Base-by-base conservation (phyloP, 37 sponge, comb jelly and placozoan species). In the Lycopodina hypogea region DNA sequence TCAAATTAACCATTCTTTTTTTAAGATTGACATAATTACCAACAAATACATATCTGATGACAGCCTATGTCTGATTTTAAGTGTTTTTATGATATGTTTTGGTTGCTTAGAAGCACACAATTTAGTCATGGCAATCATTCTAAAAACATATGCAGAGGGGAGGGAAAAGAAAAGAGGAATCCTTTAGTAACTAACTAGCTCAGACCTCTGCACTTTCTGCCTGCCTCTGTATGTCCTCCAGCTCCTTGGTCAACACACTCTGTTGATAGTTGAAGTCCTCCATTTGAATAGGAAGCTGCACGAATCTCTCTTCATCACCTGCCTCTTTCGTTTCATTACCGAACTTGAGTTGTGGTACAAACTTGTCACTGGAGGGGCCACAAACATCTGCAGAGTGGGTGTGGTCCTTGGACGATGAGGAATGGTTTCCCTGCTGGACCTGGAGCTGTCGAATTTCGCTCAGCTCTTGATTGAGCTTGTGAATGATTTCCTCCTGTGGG, bases 221-320 rank as follows among this genome's bases (percentile, higher is more conserved):
- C 29, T 53, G 67, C 65, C 24, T 2, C 11, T n/a, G 40, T 1
- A 38, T 41, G 0, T 17, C 45, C 64, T 73, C 65, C 65, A 81
- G 82, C 38, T 81, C 72, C 39, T 58, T 65, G 33, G 59, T 42
- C 11, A 36, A 18, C 29, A 48, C 40, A 50, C n/a, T 42, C 53
- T 62, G 72, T 41, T 81, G 73, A 50, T 39, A 81, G 34, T 36
- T 62, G 37, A 81, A 53, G 52, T 81, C 82, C 41, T 81, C 82
- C 61, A 59, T 61, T 33, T 73, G 73, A 23, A 51, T 50, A 12
- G 74, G 42, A 28, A 81, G 73, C 66, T 81, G 73, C 72, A 81
- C 74, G 1, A 81, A 21, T 26, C 82, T 72, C 32, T n/a, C 82
- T 12, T 53, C 56, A n/a, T n/a, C n/a, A n/a, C n/a, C n/a, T n/a